Conservation (phyloP, 2,113 vertebrate species). For the Otis tarda region DNA sequence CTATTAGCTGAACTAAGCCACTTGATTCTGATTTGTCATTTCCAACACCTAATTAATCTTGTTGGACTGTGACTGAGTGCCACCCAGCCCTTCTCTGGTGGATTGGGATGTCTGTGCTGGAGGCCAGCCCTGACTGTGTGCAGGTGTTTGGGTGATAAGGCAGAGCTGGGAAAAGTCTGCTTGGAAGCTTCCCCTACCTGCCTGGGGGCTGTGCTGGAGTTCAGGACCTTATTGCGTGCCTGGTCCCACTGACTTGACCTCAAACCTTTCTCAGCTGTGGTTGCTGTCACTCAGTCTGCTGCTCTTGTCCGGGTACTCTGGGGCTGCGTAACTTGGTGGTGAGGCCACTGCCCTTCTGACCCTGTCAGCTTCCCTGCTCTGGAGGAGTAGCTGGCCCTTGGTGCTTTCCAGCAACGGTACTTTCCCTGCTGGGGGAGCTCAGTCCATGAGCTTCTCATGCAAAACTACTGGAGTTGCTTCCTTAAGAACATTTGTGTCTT, state of each 20-base stretch:
- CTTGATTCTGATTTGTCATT: background rate
- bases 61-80: background rate
- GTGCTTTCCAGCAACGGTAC: background rate
- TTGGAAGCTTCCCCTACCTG: rapidly evolving
- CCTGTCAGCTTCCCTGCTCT: background rate
- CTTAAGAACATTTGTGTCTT: background rate
- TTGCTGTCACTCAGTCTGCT: background rate
- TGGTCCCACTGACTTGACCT: rapidly evolving
- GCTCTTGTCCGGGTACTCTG: background rate
- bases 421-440: background rate
- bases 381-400: background rate
- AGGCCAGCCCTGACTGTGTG: background rate
- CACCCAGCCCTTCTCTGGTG: rapidly evolving
- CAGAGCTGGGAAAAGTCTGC: background rate
- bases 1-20: background rate
- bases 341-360: background rate
- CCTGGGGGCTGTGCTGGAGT: rapidly evolving
- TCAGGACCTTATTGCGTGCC: background rate
- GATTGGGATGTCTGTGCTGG: background rate
- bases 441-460: rapidly evolving
- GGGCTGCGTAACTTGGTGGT: background rate
- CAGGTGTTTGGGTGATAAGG: background rate
- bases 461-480: background rate
- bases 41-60: background rate
- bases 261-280: background rate